Evolutionary conservation across 1,140 invertebrate genomes (phyloP), one percentile per base, ranked within the genome.

Genomic region (Pseudobourletiella spinata): DNA sequence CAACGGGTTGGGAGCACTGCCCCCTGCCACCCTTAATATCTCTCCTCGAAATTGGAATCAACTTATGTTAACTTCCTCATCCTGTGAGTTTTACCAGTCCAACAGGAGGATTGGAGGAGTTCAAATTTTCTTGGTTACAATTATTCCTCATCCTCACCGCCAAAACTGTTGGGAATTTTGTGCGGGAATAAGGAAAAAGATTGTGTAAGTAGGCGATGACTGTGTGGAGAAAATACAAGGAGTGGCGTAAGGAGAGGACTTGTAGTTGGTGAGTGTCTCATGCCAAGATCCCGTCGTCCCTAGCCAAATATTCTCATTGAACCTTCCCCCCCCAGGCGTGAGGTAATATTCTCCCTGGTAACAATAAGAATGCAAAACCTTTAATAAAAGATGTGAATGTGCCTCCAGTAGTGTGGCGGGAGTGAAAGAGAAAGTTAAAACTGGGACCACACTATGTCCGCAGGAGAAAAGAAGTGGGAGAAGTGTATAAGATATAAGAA

Each of bases 391-490:
- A 51, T 57, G 26, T 56, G 52, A 61, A 42, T 55, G 35, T 11
- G 51, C 57, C 54, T 63, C 52, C 20, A 51, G 44, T 11, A 18
- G 20, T 8, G 44, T 6, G 18, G 44, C 14, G 44, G 18, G 18
- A 48, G 24, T 11, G 24, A 51, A 61, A 30, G 26, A 61, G 59
- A 55, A 61, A 61, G 59, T 61, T 61, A 61, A 61, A 61, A 61
- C 35, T 61, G 39, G 51, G 56, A 61, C 30, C 56, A 32, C 29
- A 46, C 26, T n/a, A 48, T 16, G 22, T n/a, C n/a, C n/a, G n/a
- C n/a, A n/a, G n/a, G n/a, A n/a, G n/a, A n/a, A 16, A 16, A 8
- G 46, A 16, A 6, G 6, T 52, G 20, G 6, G 8, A 48, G 44
- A 18, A 48, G 29, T 14, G 50, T 20, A 24, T 14, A 24, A 52